Conservation (phyloP, 2,888 invertebrate species). For the Melanchra persicariae region DNA sequence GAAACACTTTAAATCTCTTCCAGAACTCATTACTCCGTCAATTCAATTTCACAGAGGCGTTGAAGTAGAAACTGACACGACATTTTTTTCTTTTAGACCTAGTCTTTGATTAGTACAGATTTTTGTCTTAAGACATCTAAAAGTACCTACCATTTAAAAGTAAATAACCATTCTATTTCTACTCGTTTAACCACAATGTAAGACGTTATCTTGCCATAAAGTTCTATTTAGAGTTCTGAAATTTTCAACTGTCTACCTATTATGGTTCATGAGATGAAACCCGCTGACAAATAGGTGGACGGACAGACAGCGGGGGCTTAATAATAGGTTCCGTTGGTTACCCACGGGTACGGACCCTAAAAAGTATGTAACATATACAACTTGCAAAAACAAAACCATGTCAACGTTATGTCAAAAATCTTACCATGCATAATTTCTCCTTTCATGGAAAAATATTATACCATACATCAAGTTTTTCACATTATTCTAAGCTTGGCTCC, state of each 20-base stretch:
- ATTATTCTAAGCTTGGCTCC: slow-evolving; percentile 32
- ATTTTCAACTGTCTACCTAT: too few species aligned
- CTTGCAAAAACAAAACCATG: not conserved
- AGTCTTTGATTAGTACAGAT: slow-evolving; percentile 14
- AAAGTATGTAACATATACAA: not conserved
- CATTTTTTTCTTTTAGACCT: not conserved
- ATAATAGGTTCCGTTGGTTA: too few species aligned
- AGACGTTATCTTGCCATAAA: too few species aligned
- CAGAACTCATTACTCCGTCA: slow-evolving; percentile 34
- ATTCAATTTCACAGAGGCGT: slow-evolving; percentile 42
- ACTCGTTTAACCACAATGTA: too few species aligned
- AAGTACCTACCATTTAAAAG: not conserved
- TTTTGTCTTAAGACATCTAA: not conserved
- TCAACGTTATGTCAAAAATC: not conserved
- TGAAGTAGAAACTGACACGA: slow-evolving; percentile 13
- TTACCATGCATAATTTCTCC: not conserved
- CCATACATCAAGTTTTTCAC: slow-evolving; percentile 45
- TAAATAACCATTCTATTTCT: not conserved
- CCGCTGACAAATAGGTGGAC: too few species aligned
- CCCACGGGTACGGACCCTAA: too few species aligned
- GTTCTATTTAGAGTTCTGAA: too few species aligned
- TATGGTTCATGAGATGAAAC: too few species aligned
- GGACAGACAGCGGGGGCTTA: too few species aligned
- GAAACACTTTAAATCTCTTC: slow-evolving; percentile 44
- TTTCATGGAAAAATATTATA: slow-evolving; percentile 38